A percentile compares a stretch with the other conserved stretches of the same genome.
Conservation (phyloP, 2,888 invertebrate species). For the Carcina quercana region DNA sequence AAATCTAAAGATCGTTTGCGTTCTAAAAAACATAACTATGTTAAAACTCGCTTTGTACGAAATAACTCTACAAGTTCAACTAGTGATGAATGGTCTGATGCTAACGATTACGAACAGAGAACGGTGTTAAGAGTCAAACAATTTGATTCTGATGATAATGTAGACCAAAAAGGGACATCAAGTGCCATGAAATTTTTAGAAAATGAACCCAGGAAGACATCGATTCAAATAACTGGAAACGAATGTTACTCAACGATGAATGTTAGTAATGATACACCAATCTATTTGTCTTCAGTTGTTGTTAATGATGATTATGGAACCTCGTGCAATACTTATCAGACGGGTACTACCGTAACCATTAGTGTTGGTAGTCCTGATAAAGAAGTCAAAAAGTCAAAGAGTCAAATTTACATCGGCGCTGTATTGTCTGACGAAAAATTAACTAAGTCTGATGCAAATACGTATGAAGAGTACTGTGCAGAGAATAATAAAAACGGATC, state of each 20-base stretch:
- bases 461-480: conserved; percentile 59
- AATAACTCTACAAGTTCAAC: conserved; percentile 64
- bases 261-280: conserved; percentile 79
- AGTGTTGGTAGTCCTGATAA: conserved; percentile 72
- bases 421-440: conserved; percentile 39
- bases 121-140: conserved; percentile 59
- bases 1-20: conserved; percentile 51
- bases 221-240: conserved; percentile 82
- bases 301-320: conserved; percentile 75
- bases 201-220: conserved; percentile 75
- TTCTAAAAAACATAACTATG: conserved; percentile 64
- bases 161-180: conserved; percentile 32
- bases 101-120: conserved; percentile 63
- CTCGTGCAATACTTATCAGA: conserved; percentile 60
- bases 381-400: conserved; percentile 58
- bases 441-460: conserved; percentile 39
- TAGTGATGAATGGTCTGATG: conserved; percentile 69
- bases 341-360: conserved; percentile 76
- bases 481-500: conserved; percentile 29
- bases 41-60: conserved; percentile 64
- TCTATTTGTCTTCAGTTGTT: conserved; percentile 83
- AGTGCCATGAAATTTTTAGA: conserved; percentile 36
- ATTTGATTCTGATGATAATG: conserved; percentile 66
- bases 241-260: conserved; percentile 86
- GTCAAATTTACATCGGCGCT: conserved; percentile 68